Evolutionary conservation across 2,113 vertebrate species (phyloP).

Genomic region (Gasterosteus nipponicus): DNA sequence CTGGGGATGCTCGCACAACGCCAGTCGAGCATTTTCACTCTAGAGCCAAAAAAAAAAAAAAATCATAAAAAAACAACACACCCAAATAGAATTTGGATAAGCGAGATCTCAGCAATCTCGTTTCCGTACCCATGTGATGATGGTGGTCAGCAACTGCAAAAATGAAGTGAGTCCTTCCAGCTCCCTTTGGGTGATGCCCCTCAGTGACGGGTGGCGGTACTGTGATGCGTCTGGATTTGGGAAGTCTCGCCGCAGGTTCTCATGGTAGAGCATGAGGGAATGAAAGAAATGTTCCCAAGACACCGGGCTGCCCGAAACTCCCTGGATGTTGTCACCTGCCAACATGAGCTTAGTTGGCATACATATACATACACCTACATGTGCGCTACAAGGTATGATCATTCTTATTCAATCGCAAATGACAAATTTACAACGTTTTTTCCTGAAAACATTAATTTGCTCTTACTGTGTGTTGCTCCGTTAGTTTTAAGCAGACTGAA

Average conservation of each 20-base stretch:
- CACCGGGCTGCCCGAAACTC: conserved; percentile 90
- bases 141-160: conserved; percentile 91
- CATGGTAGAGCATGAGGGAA: conserved; percentile 96
- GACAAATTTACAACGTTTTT: not conserved
- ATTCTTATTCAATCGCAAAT: not conserved
- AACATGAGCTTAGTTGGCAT: not conserved
- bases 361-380: not conserved
- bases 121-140: conserved; percentile 90
- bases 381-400: not conserved
- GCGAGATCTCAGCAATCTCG: not conserved
- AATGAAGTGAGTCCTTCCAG: conserved; percentile 94
- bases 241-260: conserved; percentile 92
- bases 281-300: conserved; percentile 99
- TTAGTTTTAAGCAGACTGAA: conserved; percentile 98
- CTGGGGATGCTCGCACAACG: conserved; percentile 96
- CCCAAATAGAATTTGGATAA: not conserved
- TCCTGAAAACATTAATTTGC: not conserved
- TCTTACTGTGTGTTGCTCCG: conserved; percentile 92
- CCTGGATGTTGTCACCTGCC: conserved; percentile 93
- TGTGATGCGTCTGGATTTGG: conserved; percentile 91
- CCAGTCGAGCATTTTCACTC: conserved; percentile 97
- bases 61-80: conserved; percentile 3
- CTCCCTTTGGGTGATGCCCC: conserved; percentile 96
- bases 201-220: conserved; percentile 90
- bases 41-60: conserved; percentile 46